Evolutionary conservation across 2,113 vertebrate species (phyloP).

Genomic region (Chrysemys picta): DNA sequence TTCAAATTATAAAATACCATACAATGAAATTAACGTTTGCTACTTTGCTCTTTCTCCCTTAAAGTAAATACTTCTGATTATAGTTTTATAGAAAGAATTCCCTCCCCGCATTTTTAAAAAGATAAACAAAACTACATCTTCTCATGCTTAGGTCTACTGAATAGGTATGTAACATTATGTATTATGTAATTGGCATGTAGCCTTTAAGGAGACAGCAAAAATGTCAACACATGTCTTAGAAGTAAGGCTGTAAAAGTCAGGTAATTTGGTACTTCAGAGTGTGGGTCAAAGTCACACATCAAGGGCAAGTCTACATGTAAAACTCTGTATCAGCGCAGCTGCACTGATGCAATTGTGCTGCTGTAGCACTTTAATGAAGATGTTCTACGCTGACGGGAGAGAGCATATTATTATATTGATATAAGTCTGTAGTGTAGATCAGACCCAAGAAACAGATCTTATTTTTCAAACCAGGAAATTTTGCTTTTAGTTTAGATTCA

Average conservation of each 20-base stretch:
- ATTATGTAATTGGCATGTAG: background rate
- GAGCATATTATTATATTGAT: background rate
- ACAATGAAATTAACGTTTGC: conserved; percentile 49
- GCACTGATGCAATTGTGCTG: background rate
- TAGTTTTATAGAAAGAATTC: conserved; percentile 1
- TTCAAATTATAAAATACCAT: conserved; percentile 12
- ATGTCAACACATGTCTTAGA: background rate
- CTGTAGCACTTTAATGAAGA: background rate
- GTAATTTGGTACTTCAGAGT: background rate
- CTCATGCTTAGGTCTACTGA: background rate
- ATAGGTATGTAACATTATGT: background rate
- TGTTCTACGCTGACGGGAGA: background rate
- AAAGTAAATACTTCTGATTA: conserved; percentile 19
- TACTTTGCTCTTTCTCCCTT: conserved; percentile 40
- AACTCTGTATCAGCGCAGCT: background rate
- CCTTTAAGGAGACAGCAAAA: background rate
- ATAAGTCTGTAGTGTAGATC: no score
- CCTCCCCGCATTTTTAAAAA: conserved; percentile 16
- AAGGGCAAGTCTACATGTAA: background rate
- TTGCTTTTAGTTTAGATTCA: background rate
- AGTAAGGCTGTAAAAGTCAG: background rate
- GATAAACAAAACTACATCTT: conserved; percentile 47
- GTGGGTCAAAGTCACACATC: background rate
- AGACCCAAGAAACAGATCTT: background rate
- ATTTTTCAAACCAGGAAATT: background rate